Conservation (phyloP, 2,888 invertebrate species). For the Heliconius cydno region DNA sequence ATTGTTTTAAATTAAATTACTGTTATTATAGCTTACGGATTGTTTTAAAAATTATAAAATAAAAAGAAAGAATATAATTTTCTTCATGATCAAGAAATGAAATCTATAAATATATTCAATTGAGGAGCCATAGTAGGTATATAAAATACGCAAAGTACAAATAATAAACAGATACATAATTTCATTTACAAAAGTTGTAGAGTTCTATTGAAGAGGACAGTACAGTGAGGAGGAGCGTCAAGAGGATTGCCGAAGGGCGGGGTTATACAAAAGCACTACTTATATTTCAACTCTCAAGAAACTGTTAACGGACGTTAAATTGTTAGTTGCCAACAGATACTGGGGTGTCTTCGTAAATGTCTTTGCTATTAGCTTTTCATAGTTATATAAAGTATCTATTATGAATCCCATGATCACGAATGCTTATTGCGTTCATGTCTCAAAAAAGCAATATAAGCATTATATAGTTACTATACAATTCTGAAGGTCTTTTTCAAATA, state of each 20-base stretch:
- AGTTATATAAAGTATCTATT: not conserved
- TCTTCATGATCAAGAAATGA: not conserved
- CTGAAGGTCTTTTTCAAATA: not conserved
- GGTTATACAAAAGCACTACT: constrained; percentile 73
- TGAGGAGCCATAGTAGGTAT: not conserved
- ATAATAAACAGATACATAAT: constrained; percentile 50
- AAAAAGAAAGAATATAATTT: not conserved
- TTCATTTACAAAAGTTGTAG: constrained; percentile 66
- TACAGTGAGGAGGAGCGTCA: constrained; percentile 77
- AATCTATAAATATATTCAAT: not conserved
- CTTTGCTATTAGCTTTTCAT: constrained; percentile 5
- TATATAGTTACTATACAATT: constrained; percentile 52
- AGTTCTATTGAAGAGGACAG: constrained; percentile 73
- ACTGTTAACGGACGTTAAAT: constrained; percentile 65
- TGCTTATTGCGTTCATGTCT: not conserved
- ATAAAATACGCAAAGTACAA: no score
- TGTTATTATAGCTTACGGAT: not conserved
- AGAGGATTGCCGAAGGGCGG: constrained; percentile 75
- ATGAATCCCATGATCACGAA: not conserved
- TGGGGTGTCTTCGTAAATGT: constrained; percentile 33
- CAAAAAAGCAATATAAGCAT: constrained; percentile 54
- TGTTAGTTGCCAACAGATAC: constrained; percentile 71
- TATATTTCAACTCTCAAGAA: constrained; percentile 69
- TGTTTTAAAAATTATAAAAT: not conserved
- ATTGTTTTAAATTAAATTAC: not conserved